A percentile compares a stretch with the other conserved stretches of the same genome.
These are phyloP conservation scores for Syngnathus scovelli DNA, from an alignment of 2,113 vertebrate species.

Conservation along the genomic window DNA sequence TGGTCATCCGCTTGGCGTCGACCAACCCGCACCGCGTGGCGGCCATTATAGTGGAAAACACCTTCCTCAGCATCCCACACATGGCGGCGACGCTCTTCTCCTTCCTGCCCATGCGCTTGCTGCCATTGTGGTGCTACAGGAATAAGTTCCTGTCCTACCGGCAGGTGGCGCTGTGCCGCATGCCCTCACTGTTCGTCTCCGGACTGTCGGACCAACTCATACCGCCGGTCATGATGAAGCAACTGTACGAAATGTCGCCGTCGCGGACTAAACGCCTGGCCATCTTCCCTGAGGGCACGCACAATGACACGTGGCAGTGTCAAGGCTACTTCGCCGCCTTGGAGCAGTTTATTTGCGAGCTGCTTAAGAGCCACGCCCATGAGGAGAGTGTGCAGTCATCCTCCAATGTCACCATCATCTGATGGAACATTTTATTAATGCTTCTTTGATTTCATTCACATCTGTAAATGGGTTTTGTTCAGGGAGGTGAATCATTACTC, in stretches of 20 bases:
- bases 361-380: conserved; percentile 86
- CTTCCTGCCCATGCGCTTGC: conserved; percentile 90
- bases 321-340: conserved; percentile 94
- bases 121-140: conserved; percentile 98
- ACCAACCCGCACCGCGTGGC: conserved; percentile 92
- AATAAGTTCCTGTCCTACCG: conserved; percentile 96
- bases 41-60: conserved; percentile 95
- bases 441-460: conserved; percentile 41
- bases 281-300: conserved; percentile 95
- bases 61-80: conserved; percentile 96
- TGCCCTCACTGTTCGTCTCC: conserved; percentile 97
- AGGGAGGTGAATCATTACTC: conserved; percentile 13
- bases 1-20: conserved; percentile 90
- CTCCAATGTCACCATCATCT: conserved; percentile 93
- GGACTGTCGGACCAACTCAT: conserved; percentile 97
- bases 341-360: conserved; percentile 96
- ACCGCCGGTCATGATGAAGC: conserved; percentile 99
- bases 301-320: conserved; percentile 99
- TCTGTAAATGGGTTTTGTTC: conserved; percentile 15
- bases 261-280: conserved; percentile 96
- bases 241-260: conserved; percentile 94
- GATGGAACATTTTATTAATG: conserved; percentile 55
- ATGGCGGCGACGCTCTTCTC: conserved; percentile 98
- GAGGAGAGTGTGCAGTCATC: conserved; percentile 84
- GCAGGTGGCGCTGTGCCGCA: conserved; percentile 88